Conservation (phyloP, 2,797 vertebrate species). For the Cuculus canorus region DNA sequence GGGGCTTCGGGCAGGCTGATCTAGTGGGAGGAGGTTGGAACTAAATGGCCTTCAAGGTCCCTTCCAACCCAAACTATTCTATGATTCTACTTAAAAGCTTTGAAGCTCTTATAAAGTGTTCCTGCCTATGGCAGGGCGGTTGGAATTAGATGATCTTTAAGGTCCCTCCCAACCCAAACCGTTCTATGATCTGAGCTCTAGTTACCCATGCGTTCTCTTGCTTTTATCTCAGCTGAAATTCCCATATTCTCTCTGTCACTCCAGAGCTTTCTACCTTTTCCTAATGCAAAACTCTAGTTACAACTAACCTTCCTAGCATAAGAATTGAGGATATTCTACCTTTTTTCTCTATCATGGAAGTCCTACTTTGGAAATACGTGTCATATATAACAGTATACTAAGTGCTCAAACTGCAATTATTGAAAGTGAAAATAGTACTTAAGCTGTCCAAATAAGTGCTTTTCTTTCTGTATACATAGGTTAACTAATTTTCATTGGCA, state of each 20-base stretch:
- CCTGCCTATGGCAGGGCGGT: no score
- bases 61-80: no score
- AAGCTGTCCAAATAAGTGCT: background rate
- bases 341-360: background rate
- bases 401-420: background rate
- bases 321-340: background rate
- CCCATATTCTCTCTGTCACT: background rate
- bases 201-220: background rate
- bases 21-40: no score
- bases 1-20: no score
- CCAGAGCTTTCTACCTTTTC: background rate
- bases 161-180: no score
- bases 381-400: background rate
- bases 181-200: background rate
- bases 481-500: background rate
- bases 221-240: background rate
- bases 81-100: no score
- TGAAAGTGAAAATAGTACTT: background rate
- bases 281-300: background rate
- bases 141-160: no score
- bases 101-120: no score
- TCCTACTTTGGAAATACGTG: background rate
- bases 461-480: background rate
- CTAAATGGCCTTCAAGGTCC: no score
- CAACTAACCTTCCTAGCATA: background rate